Conservation (phyloP, 2,797 vertebrate species). For the Aselliscus stoliczkanus region DNA sequence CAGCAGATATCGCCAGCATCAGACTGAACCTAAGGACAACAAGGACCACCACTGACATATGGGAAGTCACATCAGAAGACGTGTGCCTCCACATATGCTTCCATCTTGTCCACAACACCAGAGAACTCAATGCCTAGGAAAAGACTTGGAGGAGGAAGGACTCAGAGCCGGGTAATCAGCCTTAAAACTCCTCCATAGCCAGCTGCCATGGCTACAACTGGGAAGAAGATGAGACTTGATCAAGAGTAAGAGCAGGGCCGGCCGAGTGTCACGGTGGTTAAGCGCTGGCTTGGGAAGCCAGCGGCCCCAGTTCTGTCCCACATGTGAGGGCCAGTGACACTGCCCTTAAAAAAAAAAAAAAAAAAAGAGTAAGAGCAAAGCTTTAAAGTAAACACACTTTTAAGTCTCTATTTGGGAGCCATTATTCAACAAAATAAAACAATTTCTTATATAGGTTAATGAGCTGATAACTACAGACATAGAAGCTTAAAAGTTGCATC, state of each 20-base stretch:
- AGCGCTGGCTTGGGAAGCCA: too few relatives aligned
- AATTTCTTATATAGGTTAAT: background rate
- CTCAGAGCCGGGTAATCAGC: background rate
- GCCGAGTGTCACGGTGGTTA: too few relatives aligned
- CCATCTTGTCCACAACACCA: too few relatives aligned
- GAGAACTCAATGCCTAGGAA: background rate
- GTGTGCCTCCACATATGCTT: background rate
- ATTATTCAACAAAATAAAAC: slow-evolving; percentile 6
- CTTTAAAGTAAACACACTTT: background rate
- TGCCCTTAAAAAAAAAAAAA: too few relatives aligned
- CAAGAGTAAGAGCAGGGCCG: background rate
- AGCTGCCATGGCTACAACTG: background rate
- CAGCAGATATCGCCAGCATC: background rate
- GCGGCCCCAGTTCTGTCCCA: too few relatives aligned
- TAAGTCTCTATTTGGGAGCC: background rate
- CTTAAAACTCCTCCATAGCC: background rate
- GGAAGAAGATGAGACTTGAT: background rate
- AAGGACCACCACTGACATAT: background rate
- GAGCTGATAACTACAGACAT: background rate
- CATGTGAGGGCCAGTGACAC: too few relatives aligned
- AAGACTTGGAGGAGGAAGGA: background rate
- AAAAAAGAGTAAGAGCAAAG: background rate
- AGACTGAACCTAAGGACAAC: background rate
- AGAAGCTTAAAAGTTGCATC: background rate
- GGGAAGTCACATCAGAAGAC: background rate